Base-by-base conservation (phyloP, 2,888 invertebrate species). In the Dyspetes luteomarginatus region DNA sequence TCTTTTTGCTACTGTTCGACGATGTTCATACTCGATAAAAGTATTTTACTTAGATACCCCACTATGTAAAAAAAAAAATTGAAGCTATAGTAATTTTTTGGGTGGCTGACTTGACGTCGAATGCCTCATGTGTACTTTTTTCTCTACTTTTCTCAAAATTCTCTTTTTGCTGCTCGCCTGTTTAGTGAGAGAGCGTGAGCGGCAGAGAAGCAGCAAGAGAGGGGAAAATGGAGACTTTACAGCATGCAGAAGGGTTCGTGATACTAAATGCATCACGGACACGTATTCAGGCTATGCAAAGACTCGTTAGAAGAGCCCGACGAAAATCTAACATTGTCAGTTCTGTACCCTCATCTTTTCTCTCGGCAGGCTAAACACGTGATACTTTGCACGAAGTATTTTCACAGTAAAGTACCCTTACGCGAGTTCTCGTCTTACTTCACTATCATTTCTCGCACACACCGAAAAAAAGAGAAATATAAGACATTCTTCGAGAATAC, bases 251-350 rank as follows among this genome's bases (percentile, higher is more conserved):
- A 74, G 64, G 67, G 58, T 58, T 73, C 81, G 55, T 80, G 73
- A 82, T 78, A 77, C 83, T 78, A 75, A 86, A 85, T 82, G 84
- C 84, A 85, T 81, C 82, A 80, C 83, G 78, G 82, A 83, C 86
- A 84, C 87, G 84, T 86, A 87, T 85, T 84, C 84, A 81, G 81
- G 82, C 85, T 85, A 83, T 84, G 87, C 85, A 82, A 85, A 86
- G 86, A 84, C 85, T 86, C 86, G 84, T 86, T 86, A 87, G 85
- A 45, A 50, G 24, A 28, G 72, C 73, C 77, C 76, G 81, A 85
- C 77, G 76, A 64, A 77, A 77, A 64, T 36, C 52, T 43, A 43
- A 43, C 24, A 62, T 62, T 30, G 43, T 62, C 62, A 45, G 45
- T 56, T 56, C 12, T 17, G 56, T 28, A 45, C 0, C 7, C 65